phyloP scores from a whole-genome alignment of 2,797 vertebrate species.

The Sciaenops ocellatus region DNA sequence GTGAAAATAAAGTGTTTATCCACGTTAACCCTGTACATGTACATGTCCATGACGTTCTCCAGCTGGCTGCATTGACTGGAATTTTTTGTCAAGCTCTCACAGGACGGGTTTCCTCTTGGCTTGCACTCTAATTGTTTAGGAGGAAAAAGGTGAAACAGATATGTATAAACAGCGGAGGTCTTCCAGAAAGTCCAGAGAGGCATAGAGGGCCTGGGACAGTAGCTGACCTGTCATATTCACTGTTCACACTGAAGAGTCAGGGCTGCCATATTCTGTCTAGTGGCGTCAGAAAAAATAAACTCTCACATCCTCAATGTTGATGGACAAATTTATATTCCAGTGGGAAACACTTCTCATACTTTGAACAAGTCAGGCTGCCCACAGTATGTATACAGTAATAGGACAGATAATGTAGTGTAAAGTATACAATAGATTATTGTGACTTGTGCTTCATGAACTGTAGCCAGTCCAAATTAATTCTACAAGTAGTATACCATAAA shows the following conservation, averaged over 20 bases:
- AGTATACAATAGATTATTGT: background rate
- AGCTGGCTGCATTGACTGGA: slow-evolving; percentile 50
- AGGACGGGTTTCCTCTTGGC: slow-evolving; percentile 76
- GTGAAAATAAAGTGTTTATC: background rate
- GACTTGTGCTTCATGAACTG: background rate
- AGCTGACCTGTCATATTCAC: slow-evolving; percentile 70
- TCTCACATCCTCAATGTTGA: slow-evolving; percentile 72
- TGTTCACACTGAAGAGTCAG: slow-evolving; percentile 57
- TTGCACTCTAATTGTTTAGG: slow-evolving; percentile 73
- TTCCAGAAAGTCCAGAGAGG: slow-evolving; percentile 52
- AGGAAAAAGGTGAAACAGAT: slow-evolving; percentile 84
- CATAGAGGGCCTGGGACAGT: slow-evolving; percentile 71
- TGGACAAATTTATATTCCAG: slow-evolving; percentile 61
- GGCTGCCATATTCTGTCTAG: slow-evolving; percentile 61
- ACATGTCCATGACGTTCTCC: slow-evolving; percentile 14
- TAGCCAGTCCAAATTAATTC: background rate
- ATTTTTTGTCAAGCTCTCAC: slow-evolving; percentile 48
- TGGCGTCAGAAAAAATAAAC: slow-evolving; percentile 79
- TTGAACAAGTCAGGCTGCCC: slow-evolving; percentile 7
- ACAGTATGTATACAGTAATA: background rate
- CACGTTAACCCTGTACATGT: background rate
- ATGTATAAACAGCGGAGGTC: slow-evolving; percentile 77
- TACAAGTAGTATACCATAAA: background rate
- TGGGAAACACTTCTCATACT: slow-evolving; percentile 68
- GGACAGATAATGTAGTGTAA: slow-evolving; percentile 2